Conservation (phyloP, 2,888 invertebrate genomes). For the Neoitamus cyanurus region DNA sequence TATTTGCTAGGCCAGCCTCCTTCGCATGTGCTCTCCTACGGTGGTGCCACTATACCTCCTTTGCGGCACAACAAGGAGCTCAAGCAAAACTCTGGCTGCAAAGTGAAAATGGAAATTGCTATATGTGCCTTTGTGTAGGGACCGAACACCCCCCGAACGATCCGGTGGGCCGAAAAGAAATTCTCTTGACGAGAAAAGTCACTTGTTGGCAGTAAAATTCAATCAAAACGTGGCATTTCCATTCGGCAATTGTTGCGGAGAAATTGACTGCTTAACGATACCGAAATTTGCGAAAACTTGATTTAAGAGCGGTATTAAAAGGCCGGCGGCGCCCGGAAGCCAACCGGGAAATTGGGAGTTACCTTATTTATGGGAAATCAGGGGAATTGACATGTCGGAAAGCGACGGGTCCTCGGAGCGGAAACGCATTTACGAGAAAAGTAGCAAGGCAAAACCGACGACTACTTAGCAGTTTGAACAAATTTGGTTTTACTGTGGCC, state of each 20-base stretch:
- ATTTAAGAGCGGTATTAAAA: constrained; percentile 19
- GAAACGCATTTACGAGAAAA: not conserved
- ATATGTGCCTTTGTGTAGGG: not conserved
- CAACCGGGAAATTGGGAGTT: constrained; percentile 5
- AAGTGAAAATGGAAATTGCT: constrained; percentile 8
- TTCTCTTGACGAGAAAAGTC: not conserved
- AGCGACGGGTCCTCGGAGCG: not conserved
- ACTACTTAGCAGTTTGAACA: not conserved
- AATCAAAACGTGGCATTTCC: constrained; percentile 13
- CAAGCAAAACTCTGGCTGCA: not conserved
- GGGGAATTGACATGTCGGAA: not conserved
- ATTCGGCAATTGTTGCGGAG: constrained; percentile 12
- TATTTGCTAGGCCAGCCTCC: not conserved
- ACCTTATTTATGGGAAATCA: not conserved
- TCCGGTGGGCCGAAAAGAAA: not conserved
- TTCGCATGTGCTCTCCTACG: not conserved
- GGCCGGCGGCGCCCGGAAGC: constrained; percentile 1
- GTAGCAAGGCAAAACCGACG: not conserved
- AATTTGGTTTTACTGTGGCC: not conserved
- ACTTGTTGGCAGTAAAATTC: constrained; percentile 15
- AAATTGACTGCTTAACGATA: constrained; percentile 24
- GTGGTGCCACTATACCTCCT: not conserved
- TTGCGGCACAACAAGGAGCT: not conserved
- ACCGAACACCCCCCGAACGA: not conserved
- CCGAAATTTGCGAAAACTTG: constrained; percentile 6